Base-by-base conservation (phyloP, 2,113 vertebrate genomes). In the Verasper variegatus region DNA sequence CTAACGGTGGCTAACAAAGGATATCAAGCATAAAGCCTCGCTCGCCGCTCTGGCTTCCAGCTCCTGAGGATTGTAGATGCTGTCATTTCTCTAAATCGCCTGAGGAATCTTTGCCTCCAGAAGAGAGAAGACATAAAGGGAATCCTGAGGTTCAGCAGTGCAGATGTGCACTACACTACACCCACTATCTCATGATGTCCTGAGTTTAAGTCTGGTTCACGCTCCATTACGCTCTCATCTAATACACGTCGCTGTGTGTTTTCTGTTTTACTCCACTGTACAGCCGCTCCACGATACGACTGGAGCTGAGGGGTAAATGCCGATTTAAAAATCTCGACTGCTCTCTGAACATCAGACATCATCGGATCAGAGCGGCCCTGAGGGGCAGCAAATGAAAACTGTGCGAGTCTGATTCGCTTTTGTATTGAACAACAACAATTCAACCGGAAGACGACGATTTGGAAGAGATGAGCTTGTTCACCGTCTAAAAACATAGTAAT, bases 1-100 rank as follows among this genome's bases (percentile, higher is more conserved):
- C 21, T 49, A 78, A 75, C 69, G 52, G 62, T 58, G 65, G 63
- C 76, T 84, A 86, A 84, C 74, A 74, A 71, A 82, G 61, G 66
- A 81, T 45, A 54, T 74, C 61, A 63, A 63, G 68, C 70, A 78
- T 63, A 76, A 83, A 88, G 71, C 45, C 59, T n/a, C 2, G 20
- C 68, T 78, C 56, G 57, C 20, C 0, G 37, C 66, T 64, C 45
- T 68, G 68, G 55, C 61, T 70, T 14, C 18, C 11, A 8, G 68
- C 54, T 65, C 77, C 61, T 47, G 20, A 76, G 42, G 68, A 70
- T 12, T 66, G 45, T 27, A 31, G 23, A 77, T 63, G 54, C 68
- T 57, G 74, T 78, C 82, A 59, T 74, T 68, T 83, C 62, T 58
- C 62, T 58, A 64, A 68, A 67, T 58, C 57, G 68, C 84, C 82